These are phyloP conservation scores for Heterohyrax brucei DNA, from an alignment of 2,797 vertebrate genomes.

Conservation along the genomic window DNA sequence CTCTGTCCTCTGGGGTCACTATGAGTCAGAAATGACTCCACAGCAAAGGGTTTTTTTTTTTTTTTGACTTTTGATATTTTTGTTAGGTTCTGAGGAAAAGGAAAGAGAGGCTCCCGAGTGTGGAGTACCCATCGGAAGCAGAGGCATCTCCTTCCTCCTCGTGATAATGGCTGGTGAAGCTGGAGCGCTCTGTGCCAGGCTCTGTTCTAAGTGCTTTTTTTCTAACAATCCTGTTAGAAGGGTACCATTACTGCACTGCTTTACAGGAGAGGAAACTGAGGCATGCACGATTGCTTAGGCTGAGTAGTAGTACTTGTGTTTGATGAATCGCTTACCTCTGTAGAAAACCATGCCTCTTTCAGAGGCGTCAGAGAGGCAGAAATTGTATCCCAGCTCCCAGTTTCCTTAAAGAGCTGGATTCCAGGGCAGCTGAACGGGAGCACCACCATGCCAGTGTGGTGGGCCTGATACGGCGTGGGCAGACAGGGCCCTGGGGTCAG, in stretches of 20 bases:
- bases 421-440: background rate
- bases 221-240: conserved; percentile 2
- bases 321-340: conserved; percentile 35
- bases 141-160: background rate
- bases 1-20: no score
- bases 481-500: conserved; percentile 6
- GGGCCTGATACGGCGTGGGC: background rate
- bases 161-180: background rate
- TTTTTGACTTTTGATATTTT: no score
- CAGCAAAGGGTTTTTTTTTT: no score
- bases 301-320: background rate
- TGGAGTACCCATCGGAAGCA: background rate
- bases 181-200: background rate
- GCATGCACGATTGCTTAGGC: conserved; percentile 26
- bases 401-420: conserved; percentile 1
- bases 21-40: no score
- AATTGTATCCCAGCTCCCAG: background rate
- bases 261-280: conserved; percentile 60
- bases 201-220: conserved; percentile 47
- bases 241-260: conserved; percentile 1
- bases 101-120: background rate
- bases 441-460: background rate
- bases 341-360: conserved; percentile 57
- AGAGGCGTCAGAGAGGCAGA: conserved; percentile 44
- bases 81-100: background rate